phyloP scores from a whole-genome alignment of 1,140 invertebrate species.

The Cardiocondyla obscurior region DNA sequence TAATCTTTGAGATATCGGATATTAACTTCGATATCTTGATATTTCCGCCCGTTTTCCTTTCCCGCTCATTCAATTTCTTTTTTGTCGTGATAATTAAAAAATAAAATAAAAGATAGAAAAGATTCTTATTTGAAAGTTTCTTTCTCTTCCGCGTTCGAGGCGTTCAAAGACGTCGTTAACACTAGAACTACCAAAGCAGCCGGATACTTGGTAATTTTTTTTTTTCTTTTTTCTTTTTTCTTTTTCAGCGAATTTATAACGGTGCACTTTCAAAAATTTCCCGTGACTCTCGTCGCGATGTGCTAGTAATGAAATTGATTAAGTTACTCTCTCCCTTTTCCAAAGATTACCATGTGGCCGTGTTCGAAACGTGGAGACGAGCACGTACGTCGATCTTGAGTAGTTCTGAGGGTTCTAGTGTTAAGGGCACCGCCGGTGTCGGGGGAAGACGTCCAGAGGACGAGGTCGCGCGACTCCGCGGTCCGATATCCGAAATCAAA shows the following conservation, averaged over 20 bases:
- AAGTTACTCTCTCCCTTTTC: background rate
- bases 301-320: background rate
- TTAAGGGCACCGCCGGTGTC: background rate
- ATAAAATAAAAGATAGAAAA: background rate
- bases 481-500: background rate
- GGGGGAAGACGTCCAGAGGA: background rate
- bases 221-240: no score
- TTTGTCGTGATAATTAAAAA: no score
- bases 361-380: background rate
- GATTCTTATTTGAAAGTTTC: background rate
- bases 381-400: background rate
- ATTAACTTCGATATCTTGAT: background rate
- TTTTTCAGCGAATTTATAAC: background rate
- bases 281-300: background rate
- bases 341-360: no score
- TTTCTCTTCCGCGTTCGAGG: background rate
- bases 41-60: background rate
- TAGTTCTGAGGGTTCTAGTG: background rate
- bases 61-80: background rate
- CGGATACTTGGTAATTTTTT: background rate
- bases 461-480: background rate
- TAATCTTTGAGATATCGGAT: background rate
- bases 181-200: background rate
- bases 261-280: background rate
- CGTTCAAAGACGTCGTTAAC: background rate